These are phyloP conservation scores for Tetranychus cinnabarinus DNA, from an alignment of 1,140 invertebrate species.

Conservation along the genomic window DNA sequence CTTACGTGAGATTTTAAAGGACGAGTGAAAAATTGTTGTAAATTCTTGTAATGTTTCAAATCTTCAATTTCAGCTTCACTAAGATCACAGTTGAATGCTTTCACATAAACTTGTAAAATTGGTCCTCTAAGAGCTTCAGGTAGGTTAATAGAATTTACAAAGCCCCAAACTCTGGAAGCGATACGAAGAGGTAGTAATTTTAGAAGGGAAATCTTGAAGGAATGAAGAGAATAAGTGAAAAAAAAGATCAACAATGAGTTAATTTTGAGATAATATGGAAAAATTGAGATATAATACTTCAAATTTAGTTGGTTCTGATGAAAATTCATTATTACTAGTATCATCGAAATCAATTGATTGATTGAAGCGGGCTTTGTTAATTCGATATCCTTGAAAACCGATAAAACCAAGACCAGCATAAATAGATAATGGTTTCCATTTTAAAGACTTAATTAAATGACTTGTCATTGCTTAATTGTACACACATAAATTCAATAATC, in stretches of 20 bases:
- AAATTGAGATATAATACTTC: no score
- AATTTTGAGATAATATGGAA: no score
- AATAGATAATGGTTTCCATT: no score
- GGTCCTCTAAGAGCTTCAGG: conserved; percentile 47
- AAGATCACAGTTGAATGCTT: conserved; percentile 61
- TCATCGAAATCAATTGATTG: no score
- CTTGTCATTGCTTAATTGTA: no score
- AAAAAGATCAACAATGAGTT: neutral
- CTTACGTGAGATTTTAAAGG: conserved; percentile 48
- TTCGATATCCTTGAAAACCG: no score
- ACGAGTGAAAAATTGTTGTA: conserved; percentile 82
- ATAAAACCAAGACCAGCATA: no score
- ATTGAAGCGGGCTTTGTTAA: no score
- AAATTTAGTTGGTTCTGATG: no score
- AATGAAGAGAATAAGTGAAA: neutral
- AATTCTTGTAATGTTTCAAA: conserved; percentile 45
- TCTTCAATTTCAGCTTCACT: conserved; percentile 62
- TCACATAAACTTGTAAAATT: conserved; percentile 41
- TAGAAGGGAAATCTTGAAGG: neutral
- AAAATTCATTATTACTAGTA: no score
- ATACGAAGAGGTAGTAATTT: conserved; percentile 56
- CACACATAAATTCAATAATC: no score
- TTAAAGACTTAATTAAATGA: no score
- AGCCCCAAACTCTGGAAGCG: conserved; percentile 69
- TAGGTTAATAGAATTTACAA: conserved; percentile 50